These are phyloP conservation scores for Actenoides lindsayi DNA, from an alignment of 2,113 vertebrate genomes.

Conservation along the genomic window DNA sequence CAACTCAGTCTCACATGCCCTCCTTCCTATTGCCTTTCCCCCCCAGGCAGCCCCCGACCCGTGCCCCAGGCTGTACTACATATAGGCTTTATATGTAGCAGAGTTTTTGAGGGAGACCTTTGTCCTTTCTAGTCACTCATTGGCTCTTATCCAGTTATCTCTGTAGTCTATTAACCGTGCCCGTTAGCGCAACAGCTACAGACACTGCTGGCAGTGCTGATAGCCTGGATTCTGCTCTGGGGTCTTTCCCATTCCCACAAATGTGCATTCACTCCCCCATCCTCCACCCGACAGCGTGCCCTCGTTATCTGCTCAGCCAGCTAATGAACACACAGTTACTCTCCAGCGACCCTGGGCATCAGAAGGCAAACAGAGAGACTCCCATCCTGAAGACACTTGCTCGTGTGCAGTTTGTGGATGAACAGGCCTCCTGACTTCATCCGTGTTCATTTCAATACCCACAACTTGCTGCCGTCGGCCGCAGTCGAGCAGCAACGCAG, in stretches of 20 bases:
- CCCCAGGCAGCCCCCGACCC: not conserved
- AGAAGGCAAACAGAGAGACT: not conserved
- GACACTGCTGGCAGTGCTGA: not conserved
- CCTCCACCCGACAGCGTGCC: not conserved
- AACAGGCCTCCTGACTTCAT: not conserved
- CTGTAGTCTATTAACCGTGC: slow-evolving; percentile 62
- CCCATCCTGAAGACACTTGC: not conserved
- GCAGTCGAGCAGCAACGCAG: not conserved
- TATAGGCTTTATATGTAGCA: not conserved
- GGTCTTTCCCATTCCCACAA: not conserved
- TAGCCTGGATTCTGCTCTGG: not conserved
- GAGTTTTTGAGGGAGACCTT: slow-evolving; percentile 46
- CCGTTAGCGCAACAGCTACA: not conserved
- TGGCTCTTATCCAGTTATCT: slow-evolving; percentile 24
- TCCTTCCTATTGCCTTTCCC: not conserved
- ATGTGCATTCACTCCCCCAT: not conserved
- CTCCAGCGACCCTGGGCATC: not conserved
- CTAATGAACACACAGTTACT: not conserved
- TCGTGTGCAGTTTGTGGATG: fast-evolving
- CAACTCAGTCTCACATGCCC: not conserved
- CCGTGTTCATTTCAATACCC: fast-evolving
- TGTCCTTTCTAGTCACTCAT: slow-evolving; percentile 30
- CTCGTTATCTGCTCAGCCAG: not conserved
- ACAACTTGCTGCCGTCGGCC: not conserved
- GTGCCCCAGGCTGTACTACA: fast-evolving